These are phyloP conservation scores for Labeo catla DNA, from an alignment of 2,113 vertebrate genomes.

Conservation along the genomic window DNA sequence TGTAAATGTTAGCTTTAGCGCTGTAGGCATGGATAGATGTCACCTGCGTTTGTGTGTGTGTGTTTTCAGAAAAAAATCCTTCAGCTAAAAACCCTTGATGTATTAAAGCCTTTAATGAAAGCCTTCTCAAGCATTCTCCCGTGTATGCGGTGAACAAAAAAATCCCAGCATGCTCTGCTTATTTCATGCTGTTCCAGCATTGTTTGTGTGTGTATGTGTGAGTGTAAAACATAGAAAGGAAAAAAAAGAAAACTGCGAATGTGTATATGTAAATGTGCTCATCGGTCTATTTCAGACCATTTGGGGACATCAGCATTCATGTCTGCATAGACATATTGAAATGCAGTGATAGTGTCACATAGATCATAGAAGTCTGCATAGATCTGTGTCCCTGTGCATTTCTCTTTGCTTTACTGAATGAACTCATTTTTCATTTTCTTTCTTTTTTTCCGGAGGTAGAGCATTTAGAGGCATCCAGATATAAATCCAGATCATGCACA, in stretches of 20 bases:
- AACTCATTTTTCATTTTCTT: neutral
- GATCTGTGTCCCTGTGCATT: neutral
- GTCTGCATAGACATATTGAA: neutral
- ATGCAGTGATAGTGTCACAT: conserved; percentile 10
- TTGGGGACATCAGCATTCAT: neutral
- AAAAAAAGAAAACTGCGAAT: neutral
- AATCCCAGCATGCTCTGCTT: conserved; percentile 36
- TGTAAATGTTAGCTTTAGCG: neutral
- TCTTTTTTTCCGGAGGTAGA: neutral
- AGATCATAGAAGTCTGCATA: neutral
- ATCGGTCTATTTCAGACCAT: neutral
- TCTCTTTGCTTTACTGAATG: conserved; percentile 9
- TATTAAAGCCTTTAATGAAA: conserved; percentile 44
- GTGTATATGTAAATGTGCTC: neutral
- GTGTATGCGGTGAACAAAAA: conserved; percentile 31
- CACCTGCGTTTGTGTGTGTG: neutral
- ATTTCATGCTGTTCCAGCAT: conserved; percentile 22
- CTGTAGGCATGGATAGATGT: neutral
- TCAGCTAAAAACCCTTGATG: conserved; percentile 31
- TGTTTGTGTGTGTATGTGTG: conserved; percentile 9
- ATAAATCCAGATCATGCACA: conserved; percentile 8
- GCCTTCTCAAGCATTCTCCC: conserved; percentile 39
- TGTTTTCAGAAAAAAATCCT: conserved; percentile 18
- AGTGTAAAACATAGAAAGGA: neutral
- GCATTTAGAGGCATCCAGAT: conserved; percentile 10